phyloP scores from a whole-genome alignment of 2,797 vertebrate species.

The Pogonophryne albipinna region DNA sequence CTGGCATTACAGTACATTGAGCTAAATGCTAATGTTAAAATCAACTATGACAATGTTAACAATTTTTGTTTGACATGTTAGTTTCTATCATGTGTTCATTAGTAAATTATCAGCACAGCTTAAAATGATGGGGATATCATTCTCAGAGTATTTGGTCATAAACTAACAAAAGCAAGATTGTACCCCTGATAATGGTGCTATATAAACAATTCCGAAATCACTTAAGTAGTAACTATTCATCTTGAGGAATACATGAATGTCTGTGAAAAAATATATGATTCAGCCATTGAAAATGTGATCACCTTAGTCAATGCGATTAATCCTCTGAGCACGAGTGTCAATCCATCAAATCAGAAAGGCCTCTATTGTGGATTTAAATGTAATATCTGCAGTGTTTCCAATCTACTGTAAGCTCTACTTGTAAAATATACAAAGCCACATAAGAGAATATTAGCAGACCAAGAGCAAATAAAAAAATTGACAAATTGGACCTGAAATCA shows the following conservation, averaged over 20 bases:
- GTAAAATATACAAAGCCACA: not conserved
- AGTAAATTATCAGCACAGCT: no score
- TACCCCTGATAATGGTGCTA: no score
- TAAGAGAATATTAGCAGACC: not conserved
- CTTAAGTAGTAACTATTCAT: no score
- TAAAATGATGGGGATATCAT: no score
- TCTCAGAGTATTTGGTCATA: not conserved
- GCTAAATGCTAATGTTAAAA: not conserved
- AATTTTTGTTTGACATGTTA: no score
- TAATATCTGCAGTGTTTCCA: not conserved
- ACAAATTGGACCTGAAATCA: not conserved
- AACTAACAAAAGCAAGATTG: not conserved
- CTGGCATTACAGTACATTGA: not conserved
- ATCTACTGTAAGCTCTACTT: not conserved
- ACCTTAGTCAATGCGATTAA: not conserved
- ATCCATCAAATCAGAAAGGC: not conserved
- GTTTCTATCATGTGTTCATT: no score
- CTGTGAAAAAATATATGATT: no score
- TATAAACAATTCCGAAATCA: no score
- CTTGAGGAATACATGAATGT: not conserved
- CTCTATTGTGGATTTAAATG: no score
- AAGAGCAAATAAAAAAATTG: no score
- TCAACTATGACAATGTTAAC: not conserved
- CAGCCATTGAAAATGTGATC: not conserved
- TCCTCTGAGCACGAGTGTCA: not conserved